Percentiles rank a stretch among this genome's conserved stretches.
phyloP scores from a whole-genome alignment of 2,797 vertebrate species.

The Scleropages formosus region DNA sequence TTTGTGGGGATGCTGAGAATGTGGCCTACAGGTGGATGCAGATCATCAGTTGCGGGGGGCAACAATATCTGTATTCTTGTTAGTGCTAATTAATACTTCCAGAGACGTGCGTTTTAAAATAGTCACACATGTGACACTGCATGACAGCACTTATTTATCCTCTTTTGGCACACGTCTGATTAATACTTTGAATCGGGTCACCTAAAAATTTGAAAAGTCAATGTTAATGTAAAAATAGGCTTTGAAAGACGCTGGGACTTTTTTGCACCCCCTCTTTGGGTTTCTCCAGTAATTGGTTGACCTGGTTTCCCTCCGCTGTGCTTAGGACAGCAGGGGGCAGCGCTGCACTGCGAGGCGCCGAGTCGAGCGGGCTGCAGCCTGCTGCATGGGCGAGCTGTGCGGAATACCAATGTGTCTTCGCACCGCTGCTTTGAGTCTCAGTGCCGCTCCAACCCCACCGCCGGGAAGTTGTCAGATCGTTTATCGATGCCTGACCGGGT shows the following conservation, averaged over 20 bases:
- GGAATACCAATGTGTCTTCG: slow-evolving; percentile 69
- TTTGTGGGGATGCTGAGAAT: no score
- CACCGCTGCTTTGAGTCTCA: slow-evolving; percentile 39
- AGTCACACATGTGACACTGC: not conserved
- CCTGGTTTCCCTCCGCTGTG: slow-evolving; percentile 56
- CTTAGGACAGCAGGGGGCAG: slow-evolving; percentile 59
- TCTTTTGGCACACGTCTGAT: not conserved
- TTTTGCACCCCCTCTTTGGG: slow-evolving; percentile 49
- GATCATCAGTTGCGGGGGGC: no score
- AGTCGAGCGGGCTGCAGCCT: slow-evolving; percentile 44
- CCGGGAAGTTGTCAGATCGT: not conserved
- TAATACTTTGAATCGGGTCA: slow-evolving; percentile 56
- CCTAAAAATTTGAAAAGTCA: slow-evolving; percentile 49
- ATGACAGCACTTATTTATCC: not conserved
- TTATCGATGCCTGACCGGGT: slow-evolving; percentile 27
- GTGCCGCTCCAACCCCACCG: slow-evolving; percentile 24
- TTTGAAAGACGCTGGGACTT: slow-evolving; percentile 41
- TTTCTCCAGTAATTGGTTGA: slow-evolving; percentile 58
- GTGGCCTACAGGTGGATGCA: no score
- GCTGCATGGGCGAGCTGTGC: slow-evolving; percentile 69
- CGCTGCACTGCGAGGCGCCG: slow-evolving; percentile 46
- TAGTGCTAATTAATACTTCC: not conserved
- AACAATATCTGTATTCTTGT: not conserved
- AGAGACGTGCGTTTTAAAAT: not conserved
- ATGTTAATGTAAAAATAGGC: slow-evolving; percentile 55